A percentile compares a stretch with the other conserved stretches of the same genome.
Evolutionary conservation across 2,888 invertebrate species (phyloP).

Genomic region (Xestia rhomboidea): DNA sequence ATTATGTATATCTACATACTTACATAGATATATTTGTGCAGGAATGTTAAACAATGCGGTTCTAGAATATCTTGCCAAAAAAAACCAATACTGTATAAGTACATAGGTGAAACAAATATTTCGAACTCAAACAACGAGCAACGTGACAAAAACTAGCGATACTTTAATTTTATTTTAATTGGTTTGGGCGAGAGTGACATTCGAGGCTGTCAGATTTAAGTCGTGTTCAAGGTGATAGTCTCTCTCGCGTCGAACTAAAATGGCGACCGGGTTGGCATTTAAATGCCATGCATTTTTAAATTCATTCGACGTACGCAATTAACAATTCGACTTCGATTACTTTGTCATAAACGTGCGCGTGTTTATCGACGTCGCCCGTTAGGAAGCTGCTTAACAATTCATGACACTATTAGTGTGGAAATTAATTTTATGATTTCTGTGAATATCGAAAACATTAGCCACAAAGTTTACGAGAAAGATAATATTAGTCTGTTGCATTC

Average conservation of each 20-base stretch:
- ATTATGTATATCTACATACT: constrained; percentile 19
- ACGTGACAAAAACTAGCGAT: constrained; percentile 78
- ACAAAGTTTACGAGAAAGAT: constrained; percentile 78
- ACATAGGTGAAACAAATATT: constrained; percentile 44
- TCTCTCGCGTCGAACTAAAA: constrained; percentile 87
- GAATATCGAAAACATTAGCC: constrained; percentile 78
- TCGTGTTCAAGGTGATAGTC: constrained; percentile 89
- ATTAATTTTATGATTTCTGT: constrained; percentile 81
- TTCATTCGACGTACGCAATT: constrained; percentile 88
- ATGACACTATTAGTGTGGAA: constrained; percentile 77
- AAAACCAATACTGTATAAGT: constrained; percentile 51
- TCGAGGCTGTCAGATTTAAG: constrained; percentile 90
- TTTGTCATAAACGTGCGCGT: constrained; percentile 85
- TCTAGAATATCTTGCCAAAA: constrained; percentile 35
- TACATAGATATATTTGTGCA: constrained; percentile 1
- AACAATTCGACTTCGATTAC: constrained; percentile 88
- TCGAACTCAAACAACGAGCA: constrained; percentile 64
- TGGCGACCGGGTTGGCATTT: constrained; percentile 89
- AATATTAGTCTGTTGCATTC: constrained; percentile 70
- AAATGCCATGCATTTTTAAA: constrained; percentile 91
- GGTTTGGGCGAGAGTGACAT: constrained; percentile 87
- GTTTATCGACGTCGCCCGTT: constrained; percentile 78
- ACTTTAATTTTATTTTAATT: constrained; percentile 85
- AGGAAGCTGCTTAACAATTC: constrained; percentile 82
- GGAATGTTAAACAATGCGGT: constrained; percentile 11